These are phyloP conservation scores for Trachythela sp. DNA, from an alignment of 64 coral and sea anemone genomes.

Conservation along the genomic window DNA sequence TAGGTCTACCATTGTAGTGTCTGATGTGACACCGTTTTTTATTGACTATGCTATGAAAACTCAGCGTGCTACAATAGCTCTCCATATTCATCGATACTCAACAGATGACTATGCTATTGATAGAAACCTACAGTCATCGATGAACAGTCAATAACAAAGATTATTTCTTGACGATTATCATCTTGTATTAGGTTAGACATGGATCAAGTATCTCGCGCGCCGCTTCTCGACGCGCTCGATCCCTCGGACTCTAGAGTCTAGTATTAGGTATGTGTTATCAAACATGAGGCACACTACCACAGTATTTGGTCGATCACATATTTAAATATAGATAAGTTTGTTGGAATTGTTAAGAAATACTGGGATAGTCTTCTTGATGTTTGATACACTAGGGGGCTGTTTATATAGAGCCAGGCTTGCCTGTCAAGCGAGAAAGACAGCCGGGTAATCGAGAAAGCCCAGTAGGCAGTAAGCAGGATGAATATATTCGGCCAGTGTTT, in stretches of 20 bases:
- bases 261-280: neutral
- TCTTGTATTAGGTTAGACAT: too few relatives aligned
- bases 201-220: too few relatives aligned
- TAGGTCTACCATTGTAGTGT: neutral
- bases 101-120: neutral
- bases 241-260: too few relatives aligned
- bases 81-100: neutral
- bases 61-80: neutral
- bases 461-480: neutral
- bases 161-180: neutral
- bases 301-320: too few relatives aligned
- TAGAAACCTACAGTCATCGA: neutral
- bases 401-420: too few relatives aligned
- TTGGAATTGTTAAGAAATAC: too few relatives aligned
- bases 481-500: neutral
- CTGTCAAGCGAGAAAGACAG: too few relatives aligned
- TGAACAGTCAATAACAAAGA: constrained; percentile 8
- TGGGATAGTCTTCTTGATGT: too few relatives aligned
- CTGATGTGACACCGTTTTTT: neutral
- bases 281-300: neutral
- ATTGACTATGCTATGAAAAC: neutral
- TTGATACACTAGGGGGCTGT: too few relatives aligned
- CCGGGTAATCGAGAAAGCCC: too few relatives aligned
- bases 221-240: too few relatives aligned
- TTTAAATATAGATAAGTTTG: neutral